These are phyloP conservation scores for Aculops lycopersici DNA, from an alignment of 1,140 invertebrate genomes.

Conservation along the genomic window DNA sequence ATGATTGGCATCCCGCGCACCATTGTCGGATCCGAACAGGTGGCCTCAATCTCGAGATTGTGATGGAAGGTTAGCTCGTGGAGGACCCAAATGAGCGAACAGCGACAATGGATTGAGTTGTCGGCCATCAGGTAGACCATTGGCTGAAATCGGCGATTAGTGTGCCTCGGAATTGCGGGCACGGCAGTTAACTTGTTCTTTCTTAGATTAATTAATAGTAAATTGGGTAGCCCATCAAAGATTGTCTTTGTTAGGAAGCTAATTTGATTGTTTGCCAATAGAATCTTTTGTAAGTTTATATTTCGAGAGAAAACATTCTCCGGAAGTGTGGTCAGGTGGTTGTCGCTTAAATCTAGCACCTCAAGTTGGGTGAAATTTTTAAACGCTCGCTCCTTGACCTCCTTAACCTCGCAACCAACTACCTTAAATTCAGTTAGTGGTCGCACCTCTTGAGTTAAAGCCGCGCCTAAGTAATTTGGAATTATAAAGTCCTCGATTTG, in stretches of 20 bases:
- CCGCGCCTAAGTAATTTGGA: not conserved
- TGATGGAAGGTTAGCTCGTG: not conserved
- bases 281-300: not conserved
- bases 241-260: not conserved
- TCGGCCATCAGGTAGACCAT: not conserved
- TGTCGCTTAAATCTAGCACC: conserved; percentile 7
- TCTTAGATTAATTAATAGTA: not conserved
- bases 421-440: not conserved
- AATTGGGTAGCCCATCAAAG: not conserved
- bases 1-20: not conserved
- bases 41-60: not conserved
- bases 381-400: not conserved
- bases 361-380: conserved; percentile 1
- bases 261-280: not conserved
- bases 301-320: conserved; percentile 3
- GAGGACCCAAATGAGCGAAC: not conserved
- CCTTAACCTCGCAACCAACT: not conserved
- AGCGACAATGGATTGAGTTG: not conserved
- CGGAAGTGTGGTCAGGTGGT: conserved; percentile 2
- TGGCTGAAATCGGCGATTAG: not conserved
- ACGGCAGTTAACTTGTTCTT: not conserved
- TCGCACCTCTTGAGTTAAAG: not conserved
- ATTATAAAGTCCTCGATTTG: not conserved
- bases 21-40: not conserved
- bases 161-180: not conserved